Base-by-base conservation (phyloP, 2,888 invertebrate genomes). In the Leptura quadrifasciata region DNA sequence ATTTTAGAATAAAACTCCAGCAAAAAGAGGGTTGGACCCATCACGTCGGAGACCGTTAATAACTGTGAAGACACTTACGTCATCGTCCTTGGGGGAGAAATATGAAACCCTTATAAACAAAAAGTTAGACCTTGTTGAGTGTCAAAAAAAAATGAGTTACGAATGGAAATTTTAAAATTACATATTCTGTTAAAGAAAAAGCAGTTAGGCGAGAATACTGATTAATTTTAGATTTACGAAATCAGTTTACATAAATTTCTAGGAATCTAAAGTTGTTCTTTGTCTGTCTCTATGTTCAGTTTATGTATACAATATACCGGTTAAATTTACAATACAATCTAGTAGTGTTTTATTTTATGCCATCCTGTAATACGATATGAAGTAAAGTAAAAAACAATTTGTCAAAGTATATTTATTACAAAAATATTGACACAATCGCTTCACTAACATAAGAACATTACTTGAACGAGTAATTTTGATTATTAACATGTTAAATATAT, bases 101-200 rank as follows among this genome's bases (percentile, higher is more conserved):
- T 47, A 47, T 47, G 47, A 47, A 15, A 47, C 47, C 47, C 47
- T 47, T 47, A 47, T 47, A 47, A 15, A 47, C 47, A 47, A 47
- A 47, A 47, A 47, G 47, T 47, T 47, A 15, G 47, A 47, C 1
- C 15, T 47, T 0, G 47, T 47, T 2, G 47, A 47, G 47, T 47
- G 47, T 47, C 15, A 47, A 12, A 47, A 47, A 47, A 15, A 1
- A 47, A 47, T 15, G 47, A 47, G 15, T 47, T 47, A 47, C 8
- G 47, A 10, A 47, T 47, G 47, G 47, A 47, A 47, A 47, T 47
- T 47, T 47, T 47, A 47, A 47, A 47, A 10, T 47, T 47, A 35
- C 15, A 47, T 15, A 47, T 47, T 47, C 15, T 15, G 15, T 47
- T 47, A 15, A 47, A 15, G 15, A 47, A 47, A 47, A 47, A 47